phyloP scores from a whole-genome alignment of 1,140 invertebrate genomes.

The Epicauta chinensis region DNA sequence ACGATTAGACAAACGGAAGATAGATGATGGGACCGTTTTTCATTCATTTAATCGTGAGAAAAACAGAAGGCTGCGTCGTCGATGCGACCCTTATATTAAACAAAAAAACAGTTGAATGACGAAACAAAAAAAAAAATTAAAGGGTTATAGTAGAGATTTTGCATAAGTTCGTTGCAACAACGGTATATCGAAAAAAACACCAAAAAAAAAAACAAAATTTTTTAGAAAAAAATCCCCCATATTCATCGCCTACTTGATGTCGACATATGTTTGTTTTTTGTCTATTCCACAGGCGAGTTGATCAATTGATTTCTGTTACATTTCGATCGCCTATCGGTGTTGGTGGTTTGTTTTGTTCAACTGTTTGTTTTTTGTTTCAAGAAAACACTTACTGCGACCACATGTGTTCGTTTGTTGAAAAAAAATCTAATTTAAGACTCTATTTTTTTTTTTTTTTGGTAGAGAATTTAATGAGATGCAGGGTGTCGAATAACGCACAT shows the following conservation, averaged over 20 bases:
- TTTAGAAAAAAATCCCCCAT: no score
- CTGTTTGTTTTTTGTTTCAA: no score
- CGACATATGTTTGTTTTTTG: no score
- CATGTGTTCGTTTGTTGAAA: slow-evolving; percentile 26
- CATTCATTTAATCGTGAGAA: slow-evolving; percentile 15
- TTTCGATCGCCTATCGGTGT: not conserved
- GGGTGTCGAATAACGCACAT: not conserved
- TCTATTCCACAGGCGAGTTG: no score
- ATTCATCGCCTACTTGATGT: no score
- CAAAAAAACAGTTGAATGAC: not conserved
- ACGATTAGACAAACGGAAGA: slow-evolving; percentile 19
- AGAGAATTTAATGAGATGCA: not conserved
- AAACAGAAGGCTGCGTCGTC: slow-evolving; percentile 1
- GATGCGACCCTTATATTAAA: not conserved
- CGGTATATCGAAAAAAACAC: no score
- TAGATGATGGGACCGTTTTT: slow-evolving; percentile 13
- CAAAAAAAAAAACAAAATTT: no score
- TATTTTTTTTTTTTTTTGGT: slow-evolving; percentile 27
- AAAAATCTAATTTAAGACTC: slow-evolving; percentile 23
- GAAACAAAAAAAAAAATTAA: not conserved
- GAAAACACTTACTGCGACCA: slow-evolving; percentile 21
- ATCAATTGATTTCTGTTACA: no score
- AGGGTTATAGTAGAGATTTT: not conserved
- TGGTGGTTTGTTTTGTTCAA: not conserved
- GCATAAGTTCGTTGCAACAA: no score